A percentile compares a stretch with the other conserved stretches of the same genome.
Conservation (phyloP, 2,113 vertebrate genomes). For the Myrmophylax atrothorax region DNA sequence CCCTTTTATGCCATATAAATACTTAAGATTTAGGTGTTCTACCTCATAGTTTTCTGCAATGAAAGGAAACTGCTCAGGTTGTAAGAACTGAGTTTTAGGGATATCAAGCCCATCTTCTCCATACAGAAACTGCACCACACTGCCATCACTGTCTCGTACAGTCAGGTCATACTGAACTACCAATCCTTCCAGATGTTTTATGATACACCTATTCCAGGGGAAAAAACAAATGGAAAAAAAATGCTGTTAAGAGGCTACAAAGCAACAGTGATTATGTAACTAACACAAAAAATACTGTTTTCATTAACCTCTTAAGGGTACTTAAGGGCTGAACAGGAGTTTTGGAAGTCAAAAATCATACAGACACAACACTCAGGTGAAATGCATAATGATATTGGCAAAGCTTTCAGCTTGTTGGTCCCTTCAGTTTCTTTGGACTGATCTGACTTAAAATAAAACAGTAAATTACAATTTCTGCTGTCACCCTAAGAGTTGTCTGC, state of each 20-base stretch:
- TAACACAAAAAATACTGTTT: background rate
- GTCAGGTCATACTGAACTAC: conserved; percentile 96
- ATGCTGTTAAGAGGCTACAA: background rate
- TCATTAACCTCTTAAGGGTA: background rate
- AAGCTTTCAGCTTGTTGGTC: background rate
- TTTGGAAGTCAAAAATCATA: background rate
- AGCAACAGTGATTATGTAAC: background rate
- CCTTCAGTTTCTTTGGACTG: background rate
- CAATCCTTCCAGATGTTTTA: conserved; percentile 95
- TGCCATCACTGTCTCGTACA: conserved; percentile 94
- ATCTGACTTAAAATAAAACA: background rate
- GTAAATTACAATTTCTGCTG: background rate
- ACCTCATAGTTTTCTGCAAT: conserved; percentile 94
- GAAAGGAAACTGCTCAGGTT: conserved; percentile 89
- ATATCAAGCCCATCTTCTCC: conserved; percentile 96
- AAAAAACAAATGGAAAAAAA: background rate
- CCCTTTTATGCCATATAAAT: background rate
- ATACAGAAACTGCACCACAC: conserved; percentile 95
- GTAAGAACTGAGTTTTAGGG: conserved; percentile 93
- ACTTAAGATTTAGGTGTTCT: background rate
- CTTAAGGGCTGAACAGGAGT: background rate
- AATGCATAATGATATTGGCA: background rate
- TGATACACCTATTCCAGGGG: conserved; percentile 77
- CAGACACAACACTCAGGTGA: background rate
- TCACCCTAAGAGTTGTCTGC: background rate